These are phyloP conservation scores for Willisornis vidua DNA, from an alignment of 2,113 vertebrate genomes.

Conservation along the genomic window DNA sequence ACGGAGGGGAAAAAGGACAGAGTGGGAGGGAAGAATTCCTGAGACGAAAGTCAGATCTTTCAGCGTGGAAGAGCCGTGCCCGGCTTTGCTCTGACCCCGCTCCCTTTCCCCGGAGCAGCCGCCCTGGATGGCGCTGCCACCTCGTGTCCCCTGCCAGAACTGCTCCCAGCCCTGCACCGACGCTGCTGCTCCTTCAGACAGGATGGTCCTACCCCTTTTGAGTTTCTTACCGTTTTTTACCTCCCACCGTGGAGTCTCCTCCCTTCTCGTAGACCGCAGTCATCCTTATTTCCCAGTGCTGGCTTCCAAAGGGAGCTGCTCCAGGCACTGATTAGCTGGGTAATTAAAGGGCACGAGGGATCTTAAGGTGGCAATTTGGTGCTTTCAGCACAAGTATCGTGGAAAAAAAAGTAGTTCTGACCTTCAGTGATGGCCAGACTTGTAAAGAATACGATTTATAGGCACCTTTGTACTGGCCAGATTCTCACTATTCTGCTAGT, in stretches of 20 bases:
- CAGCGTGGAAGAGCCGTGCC: neutral
- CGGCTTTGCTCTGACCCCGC: neutral
- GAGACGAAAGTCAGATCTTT: neutral
- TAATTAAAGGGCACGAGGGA: neutral
- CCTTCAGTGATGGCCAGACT: neutral
- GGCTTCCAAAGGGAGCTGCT: neutral
- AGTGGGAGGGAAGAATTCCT: neutral
- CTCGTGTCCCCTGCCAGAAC: neutral
- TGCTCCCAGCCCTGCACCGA: neutral
- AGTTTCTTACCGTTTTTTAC: neutral
- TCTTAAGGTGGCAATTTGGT: neutral
- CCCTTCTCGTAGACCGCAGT: neutral
- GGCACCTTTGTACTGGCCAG: neutral
- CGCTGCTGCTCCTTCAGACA: accelerated
- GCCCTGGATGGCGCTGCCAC: neutral
- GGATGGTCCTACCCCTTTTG: accelerated
- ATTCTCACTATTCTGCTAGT: neutral
- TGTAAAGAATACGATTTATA: neutral
- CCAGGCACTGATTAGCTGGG: neutral
- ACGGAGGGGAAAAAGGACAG: accelerated
- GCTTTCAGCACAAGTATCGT: neutral
- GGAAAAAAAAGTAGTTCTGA: neutral
- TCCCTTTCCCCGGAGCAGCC: neutral
- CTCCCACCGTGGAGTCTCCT: neutral
- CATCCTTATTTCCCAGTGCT: neutral